phyloP scores from a whole-genome alignment of 2,888 invertebrate genomes.

The Timandra comae region DNA sequence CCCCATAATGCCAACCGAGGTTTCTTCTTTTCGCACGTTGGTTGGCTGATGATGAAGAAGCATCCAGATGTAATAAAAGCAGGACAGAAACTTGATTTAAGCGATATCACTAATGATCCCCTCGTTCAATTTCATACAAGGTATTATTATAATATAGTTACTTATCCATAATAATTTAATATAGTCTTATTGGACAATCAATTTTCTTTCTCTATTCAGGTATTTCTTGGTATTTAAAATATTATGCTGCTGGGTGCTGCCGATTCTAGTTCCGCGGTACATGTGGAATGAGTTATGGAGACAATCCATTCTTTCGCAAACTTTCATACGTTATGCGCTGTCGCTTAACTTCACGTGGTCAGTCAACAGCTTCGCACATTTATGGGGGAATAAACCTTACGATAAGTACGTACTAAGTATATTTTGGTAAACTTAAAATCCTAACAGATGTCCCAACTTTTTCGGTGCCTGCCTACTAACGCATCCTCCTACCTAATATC shows the following conservation, averaged over 20 bases:
- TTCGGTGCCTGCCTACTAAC: too few relatives aligned
- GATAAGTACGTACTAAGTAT: conserved; percentile 74
- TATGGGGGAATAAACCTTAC: conserved; percentile 84
- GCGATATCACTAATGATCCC: conserved; percentile 86
- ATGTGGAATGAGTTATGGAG: conserved; percentile 80
- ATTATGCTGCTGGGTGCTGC: conserved; percentile 82
- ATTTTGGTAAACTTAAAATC: too few relatives aligned
- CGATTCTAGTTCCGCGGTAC: conserved; percentile 81
- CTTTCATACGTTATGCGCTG: conserved; percentile 82
- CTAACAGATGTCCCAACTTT: too few relatives aligned
- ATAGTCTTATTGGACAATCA: too few relatives aligned
- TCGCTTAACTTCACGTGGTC: conserved; percentile 92
- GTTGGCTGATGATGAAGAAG: conserved; percentile 94
- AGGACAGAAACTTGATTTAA: conserved; percentile 88
- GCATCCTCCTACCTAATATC: too few relatives aligned
- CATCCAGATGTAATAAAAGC: conserved; percentile 89
- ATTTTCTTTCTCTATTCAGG: too few relatives aligned
- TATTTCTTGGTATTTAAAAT: conserved; percentile 82
- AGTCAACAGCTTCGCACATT: conserved; percentile 92
- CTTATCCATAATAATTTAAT: too few relatives aligned
- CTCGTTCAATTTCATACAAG: conserved; percentile 86
- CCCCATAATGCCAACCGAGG: conserved; percentile 89
- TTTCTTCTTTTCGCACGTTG: conserved; percentile 95
- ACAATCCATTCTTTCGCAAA: conserved; percentile 77
- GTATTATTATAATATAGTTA: too few relatives aligned